Evolutionary conservation across 2,797 vertebrate species (phyloP).

Genomic region (Crenuchus spilurus): DNA sequence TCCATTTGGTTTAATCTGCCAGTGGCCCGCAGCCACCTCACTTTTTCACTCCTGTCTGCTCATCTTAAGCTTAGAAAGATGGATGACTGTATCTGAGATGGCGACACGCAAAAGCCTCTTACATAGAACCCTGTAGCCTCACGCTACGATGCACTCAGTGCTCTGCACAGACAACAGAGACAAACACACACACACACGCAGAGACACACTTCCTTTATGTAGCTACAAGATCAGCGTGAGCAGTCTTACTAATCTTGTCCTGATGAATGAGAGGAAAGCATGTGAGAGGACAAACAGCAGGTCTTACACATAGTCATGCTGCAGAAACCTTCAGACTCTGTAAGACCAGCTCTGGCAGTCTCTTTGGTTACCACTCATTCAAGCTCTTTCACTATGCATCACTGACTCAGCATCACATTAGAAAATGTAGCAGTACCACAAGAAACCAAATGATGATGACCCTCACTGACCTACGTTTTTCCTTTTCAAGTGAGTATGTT

Average conservation of each 20-base stretch:
- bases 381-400: not conserved
- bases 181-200: slow-evolving; percentile 28
- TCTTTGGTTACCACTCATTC: not conserved
- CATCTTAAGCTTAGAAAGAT: slow-evolving; percentile 67
- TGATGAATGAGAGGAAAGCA: not conserved
- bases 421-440: too few relatives aligned
- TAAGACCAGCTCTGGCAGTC: not conserved
- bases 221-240: not conserved
- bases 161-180: slow-evolving; percentile 1
- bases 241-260: not conserved
- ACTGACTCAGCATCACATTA: too few relatives aligned
- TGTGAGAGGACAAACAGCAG: not conserved
- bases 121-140: slow-evolving; percentile 10
- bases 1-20: slow-evolving; percentile 53
- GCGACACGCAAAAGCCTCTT: slow-evolving; percentile 63
- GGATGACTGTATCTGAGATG: slow-evolving; percentile 66
- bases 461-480: too few relatives aligned
- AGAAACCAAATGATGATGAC: too few relatives aligned
- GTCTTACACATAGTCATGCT: not conserved
- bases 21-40: slow-evolving; percentile 54
- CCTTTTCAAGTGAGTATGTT: too few relatives aligned
- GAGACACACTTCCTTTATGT: not conserved
- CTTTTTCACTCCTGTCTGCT: slow-evolving; percentile 63
- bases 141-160: not conserved
- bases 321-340: not conserved